These are phyloP conservation scores for Lamprotornis superbus DNA, from an alignment of 2,113 vertebrate genomes.

Conservation along the genomic window DNA sequence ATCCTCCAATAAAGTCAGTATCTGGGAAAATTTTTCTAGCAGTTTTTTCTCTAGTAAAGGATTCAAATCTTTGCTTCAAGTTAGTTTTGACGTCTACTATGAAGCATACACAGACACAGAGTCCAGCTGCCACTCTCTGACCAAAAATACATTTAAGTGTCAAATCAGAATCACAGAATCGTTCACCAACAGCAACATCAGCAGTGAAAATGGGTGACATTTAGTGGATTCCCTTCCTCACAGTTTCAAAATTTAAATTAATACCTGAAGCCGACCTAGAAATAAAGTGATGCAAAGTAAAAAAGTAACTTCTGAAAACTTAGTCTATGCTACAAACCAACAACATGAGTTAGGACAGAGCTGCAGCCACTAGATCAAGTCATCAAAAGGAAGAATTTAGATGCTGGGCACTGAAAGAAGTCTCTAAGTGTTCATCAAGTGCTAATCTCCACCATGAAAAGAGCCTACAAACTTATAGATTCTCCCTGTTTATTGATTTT, in stretches of 20 bases:
- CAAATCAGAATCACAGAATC: neutral
- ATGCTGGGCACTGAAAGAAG: neutral
- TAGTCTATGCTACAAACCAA: neutral
- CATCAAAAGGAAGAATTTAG: neutral
- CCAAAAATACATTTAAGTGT: neutral
- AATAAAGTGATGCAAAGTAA: neutral
- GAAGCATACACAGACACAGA: neutral
- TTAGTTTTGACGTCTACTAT: neutral
- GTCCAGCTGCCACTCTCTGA: neutral
- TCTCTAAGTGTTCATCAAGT: neutral
- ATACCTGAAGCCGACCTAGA: neutral
- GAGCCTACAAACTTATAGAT: neutral
- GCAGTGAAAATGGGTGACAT: neutral
- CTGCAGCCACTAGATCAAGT: neutral
- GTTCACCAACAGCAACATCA: neutral
- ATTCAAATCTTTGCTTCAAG: neutral
- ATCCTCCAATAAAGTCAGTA: neutral
- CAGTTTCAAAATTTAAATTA: neutral
- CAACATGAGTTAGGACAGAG: neutral
- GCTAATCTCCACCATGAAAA: neutral
- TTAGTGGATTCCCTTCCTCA: neutral
- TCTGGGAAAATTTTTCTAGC: neutral
- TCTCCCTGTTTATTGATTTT: slow-evolving; percentile 3
- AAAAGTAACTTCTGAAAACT: neutral
- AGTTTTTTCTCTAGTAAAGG: neutral